A percentile compares a stretch with the other conserved stretches of the same genome.
Conservation (phyloP, 2,797 vertebrate genomes). For the Denticeps clupeoides region DNA sequence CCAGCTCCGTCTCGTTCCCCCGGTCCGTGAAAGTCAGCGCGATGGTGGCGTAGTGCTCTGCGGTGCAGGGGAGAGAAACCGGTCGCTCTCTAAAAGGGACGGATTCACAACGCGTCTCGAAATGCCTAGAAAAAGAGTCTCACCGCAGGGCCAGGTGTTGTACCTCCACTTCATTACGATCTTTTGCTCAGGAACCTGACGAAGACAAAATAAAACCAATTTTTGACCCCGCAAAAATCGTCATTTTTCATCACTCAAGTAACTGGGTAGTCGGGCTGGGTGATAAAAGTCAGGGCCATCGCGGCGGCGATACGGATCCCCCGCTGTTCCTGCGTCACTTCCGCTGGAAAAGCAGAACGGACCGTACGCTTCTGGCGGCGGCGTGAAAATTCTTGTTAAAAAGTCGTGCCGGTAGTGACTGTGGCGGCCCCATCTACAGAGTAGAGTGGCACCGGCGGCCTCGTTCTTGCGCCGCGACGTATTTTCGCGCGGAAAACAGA, state of each 20-base stretch:
- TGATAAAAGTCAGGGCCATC: too few species aligned
- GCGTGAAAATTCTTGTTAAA: too few species aligned
- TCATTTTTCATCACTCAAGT: neutral
- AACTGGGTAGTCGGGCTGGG: neutral
- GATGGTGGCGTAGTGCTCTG: conserved; percentile 87
- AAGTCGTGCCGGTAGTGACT: too few species aligned
- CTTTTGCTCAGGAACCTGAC: conserved; percentile 77
- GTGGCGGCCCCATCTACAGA: too few species aligned
- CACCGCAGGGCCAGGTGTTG: conserved; percentile 92
- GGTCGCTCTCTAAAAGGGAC: neutral
- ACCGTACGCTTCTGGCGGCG: too few species aligned
- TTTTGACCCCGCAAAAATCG: neutral
- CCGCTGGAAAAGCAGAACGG: too few species aligned
- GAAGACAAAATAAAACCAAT: conserved; percentile 5
- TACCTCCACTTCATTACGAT: conserved; percentile 95
- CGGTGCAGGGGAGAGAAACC: neutral
- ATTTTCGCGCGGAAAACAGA: too few species aligned
- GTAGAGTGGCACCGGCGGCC: too few species aligned
- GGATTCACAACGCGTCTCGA: neutral
- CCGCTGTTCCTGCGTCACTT: too few species aligned
- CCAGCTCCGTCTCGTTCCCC: conserved; percentile 78
- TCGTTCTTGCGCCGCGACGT: too few species aligned
- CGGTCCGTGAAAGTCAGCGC: conserved; percentile 73
- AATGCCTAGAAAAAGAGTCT: conserved; percentile 25
- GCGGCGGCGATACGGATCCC: too few species aligned